Evolutionary conservation across 2,797 vertebrate species (phyloP).

Genomic region (Neomorphus geoffroyi): DNA sequence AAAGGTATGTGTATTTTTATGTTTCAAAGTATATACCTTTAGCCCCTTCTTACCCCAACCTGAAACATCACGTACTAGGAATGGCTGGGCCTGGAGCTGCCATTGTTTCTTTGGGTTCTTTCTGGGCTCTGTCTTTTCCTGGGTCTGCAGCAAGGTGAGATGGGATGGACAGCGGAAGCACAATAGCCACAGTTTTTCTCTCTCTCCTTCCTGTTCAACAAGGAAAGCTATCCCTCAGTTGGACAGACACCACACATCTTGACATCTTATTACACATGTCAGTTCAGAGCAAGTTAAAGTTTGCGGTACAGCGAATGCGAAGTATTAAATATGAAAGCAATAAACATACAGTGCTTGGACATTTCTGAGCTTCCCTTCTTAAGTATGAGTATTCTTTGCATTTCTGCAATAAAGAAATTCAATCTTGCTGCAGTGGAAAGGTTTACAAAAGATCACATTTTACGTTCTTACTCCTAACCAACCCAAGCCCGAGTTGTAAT

Average conservation of each 20-base stretch:
- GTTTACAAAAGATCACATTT: background rate
- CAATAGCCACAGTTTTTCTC: slow-evolving; percentile 72
- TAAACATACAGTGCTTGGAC: background rate
- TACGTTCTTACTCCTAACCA: background rate
- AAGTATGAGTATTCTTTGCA: background rate
- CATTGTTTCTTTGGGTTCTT: slow-evolving; percentile 66
- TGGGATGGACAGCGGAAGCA: slow-evolving; percentile 66
- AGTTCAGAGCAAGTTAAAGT: slow-evolving; percentile 4
- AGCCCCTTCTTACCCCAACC: slow-evolving; percentile 50
- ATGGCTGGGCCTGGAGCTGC: slow-evolving; percentile 64
- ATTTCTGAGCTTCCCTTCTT: background rate
- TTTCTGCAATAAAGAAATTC: background rate
- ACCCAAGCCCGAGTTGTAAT: background rate
- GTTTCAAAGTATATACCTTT: background rate
- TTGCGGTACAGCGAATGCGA: background rate
- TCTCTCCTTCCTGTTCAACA: slow-evolving; percentile 79
- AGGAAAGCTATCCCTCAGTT: slow-evolving; percentile 78
- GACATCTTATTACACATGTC: slow-evolving; percentile 36
- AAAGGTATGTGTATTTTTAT: background rate
- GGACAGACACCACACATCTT: slow-evolving; percentile 49
- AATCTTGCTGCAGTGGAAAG: background rate
- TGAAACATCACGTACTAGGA: slow-evolving; percentile 76
- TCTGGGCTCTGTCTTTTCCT: slow-evolving; percentile 70
- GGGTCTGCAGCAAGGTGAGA: slow-evolving; percentile 70
- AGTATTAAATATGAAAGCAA: background rate